Base-by-base conservation (phyloP, 64 coral and sea anemone species). In the Cladopsammia gracilis region DNA sequence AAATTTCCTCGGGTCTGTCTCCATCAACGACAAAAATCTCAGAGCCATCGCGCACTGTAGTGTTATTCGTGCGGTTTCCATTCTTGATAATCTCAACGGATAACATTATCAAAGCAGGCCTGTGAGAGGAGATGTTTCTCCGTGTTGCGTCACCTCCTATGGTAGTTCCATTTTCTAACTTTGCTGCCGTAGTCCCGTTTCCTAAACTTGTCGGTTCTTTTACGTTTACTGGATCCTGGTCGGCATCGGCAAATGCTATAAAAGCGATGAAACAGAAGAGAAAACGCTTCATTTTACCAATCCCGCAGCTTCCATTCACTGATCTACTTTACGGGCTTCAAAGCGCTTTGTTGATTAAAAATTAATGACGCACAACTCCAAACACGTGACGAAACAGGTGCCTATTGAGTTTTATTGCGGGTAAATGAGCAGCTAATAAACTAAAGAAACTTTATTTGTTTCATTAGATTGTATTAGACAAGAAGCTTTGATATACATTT, bases 51-150 rank as follows among this genome's bases (percentile, higher is more conserved):
- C 44, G 58, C 1, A 44, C 16, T 11, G 45, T 47, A 2, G 80
- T 68, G 80, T 47, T 84, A n/a, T 68, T 84, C 1, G 80, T 67
- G 46, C 61, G 80, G 45, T 68, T 84, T 67, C 43, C 80, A 20
- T 84, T 84, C 62, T 84, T 84, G 11, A 84, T 84, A 67, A 84
- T 67, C 34, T 84, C 80, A 48, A 84, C 80, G 2, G 80, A 84
- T n/a, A 84, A 67, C 80, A 84, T 84, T 66, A 84, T 65, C 62
- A 84, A 25, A n/a, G 61, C 60, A 0, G 75, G 75, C 12, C 48
- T 56, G 75, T 54, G 75, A 24, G 62, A 48, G 5, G 80, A 8
- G 9, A 46, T 84, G 60, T 67, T 48, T 11, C 14, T 68, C 43
- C 44, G 42, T 47, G 58, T 13, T 49, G 14, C 48, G 45, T 75